Evolutionary conservation across 2,888 invertebrate genomes (phyloP).

Genomic region (Caenorhabditis parvicauda): DNA sequence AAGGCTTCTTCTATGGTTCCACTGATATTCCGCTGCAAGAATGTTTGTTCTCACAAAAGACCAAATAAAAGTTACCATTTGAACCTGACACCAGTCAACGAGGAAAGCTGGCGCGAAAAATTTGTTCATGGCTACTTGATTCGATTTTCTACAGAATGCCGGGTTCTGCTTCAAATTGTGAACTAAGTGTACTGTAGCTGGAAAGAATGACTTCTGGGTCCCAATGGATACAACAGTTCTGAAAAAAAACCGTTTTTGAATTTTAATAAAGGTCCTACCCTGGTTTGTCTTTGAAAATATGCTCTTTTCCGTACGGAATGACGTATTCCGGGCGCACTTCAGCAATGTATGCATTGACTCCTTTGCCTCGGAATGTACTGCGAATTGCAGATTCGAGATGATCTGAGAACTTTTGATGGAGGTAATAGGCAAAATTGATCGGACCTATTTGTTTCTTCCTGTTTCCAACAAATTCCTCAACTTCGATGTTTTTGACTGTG

Average conservation of each 20-base stretch:
- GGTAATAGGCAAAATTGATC: too few relatives aligned
- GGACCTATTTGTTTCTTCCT: slow-evolving; percentile 37
- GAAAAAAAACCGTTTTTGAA: neutral
- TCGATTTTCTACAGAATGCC: slow-evolving; percentile 17
- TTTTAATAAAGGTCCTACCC: slow-evolving; percentile 13
- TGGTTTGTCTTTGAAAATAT: slow-evolving; percentile 25
- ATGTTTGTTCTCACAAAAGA: too few relatives aligned
- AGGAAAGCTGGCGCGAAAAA: slow-evolving; percentile 47
- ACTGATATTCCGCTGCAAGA: neutral
- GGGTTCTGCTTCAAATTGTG: slow-evolving; percentile 19
- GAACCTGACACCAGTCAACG: slow-evolving; percentile 58
- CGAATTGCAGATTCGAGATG: slow-evolving; percentile 44
- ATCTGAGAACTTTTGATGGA: slow-evolving; percentile 20
- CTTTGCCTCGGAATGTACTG: slow-evolving; percentile 50
- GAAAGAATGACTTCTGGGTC: slow-evolving; percentile 38
- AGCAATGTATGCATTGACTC: slow-evolving; percentile 57
- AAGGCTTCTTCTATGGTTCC: neutral
- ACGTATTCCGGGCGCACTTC: slow-evolving; percentile 36
- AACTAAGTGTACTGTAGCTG: slow-evolving; percentile 28
- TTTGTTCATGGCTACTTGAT: slow-evolving; percentile 38
- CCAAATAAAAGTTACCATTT: slow-evolving; percentile 34
- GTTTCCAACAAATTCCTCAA: slow-evolving; percentile 52
- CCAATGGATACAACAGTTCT: slow-evolving; percentile 39
- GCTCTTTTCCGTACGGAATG: slow-evolving; percentile 26
- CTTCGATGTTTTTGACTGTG: slow-evolving; percentile 47